Base-by-base conservation (phyloP, 1,140 invertebrate species). In the Diorhabda carinulata region DNA sequence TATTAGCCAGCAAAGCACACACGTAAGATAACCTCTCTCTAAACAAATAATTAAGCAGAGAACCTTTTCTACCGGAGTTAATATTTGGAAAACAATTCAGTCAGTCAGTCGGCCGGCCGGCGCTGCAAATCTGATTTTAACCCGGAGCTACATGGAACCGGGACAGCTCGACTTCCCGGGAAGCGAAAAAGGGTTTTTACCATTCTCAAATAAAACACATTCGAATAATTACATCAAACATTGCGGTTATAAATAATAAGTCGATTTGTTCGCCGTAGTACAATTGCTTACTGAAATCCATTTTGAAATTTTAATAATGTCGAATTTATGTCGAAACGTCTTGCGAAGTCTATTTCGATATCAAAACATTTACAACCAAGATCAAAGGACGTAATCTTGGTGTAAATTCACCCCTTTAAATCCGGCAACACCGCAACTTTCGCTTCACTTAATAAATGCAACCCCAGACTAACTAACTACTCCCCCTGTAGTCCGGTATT, bases 21-120 rank as follows among this genome's bases (percentile, higher is more conserved):
- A 25, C 25, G 25, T 25, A 25, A 25, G 25, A 25, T 25, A 25
- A 25, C 42, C 58, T 41, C 3, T 41, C 3, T 10, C 25, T 8
- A 41, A 10, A 60, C 58, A 60, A 60, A 60, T 60, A 60, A 60
- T 41, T 60, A 10, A 60, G 9, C 2, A 60, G 42, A 60, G 42
- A 3, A 41, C 58, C 25, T 60, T 60, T 25, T 8, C 52, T 10
- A 8, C 5, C 42, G 25, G 3, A 41, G 58, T 40, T 60, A 60
- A 60, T 60, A 25, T 60, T 60, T 40, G 9, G 25, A 7, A 60
- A 60, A 60, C 58, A 60, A 60, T 60, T 25, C 25, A 25, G 25
- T 25, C 25, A 25, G 25, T 25, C 25, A 1, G 25, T 1, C 25
- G 25, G 25, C 3, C n/a, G 58, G 58, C 4, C 5, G 58, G 42